Evolutionary conservation across 2,888 invertebrate species (phyloP).

Genomic region (Diaperis boleti): DNA sequence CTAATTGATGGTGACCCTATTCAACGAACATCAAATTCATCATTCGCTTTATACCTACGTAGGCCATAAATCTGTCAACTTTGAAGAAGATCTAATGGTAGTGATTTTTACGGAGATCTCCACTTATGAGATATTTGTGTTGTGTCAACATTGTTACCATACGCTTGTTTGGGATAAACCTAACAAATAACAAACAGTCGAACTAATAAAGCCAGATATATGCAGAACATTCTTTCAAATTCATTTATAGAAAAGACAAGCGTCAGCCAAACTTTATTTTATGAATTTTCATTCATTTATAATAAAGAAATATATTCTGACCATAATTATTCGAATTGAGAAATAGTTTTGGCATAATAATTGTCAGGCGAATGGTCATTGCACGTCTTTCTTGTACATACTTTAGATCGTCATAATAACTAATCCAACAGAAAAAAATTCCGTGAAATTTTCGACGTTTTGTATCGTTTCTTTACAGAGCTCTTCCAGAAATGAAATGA

Average conservation of each 20-base stretch:
- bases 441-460: too few species aligned
- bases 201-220: slow-evolving; percentile 24
- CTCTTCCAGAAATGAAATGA: too few species aligned
- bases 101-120: slow-evolving; percentile 9
- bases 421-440: too few species aligned
- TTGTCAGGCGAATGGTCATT: too few species aligned
- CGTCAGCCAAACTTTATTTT: neutral
- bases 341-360: too few species aligned
- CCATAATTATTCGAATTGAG: too few species aligned
- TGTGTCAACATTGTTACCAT: slow-evolving; percentile 15
- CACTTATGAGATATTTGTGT: slow-evolving; percentile 18
- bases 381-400: too few species aligned
- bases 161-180: slow-evolving; percentile 14
- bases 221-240: slow-evolving; percentile 6
- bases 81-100: slow-evolving; percentile 16
- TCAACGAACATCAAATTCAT: neutral
- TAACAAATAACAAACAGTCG: slow-evolving; percentile 6
- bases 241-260: neutral
- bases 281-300: too few species aligned
- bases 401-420: too few species aligned
- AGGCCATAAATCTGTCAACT: slow-evolving; percentile 9
- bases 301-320: too few species aligned
- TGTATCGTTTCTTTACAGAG: too few species aligned
- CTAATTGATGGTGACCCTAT: neutral
- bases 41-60: neutral